Percentiles rank a stretch among this genome's conserved stretches.
Conservation (phyloP, 2,888 invertebrate genomes). For the Drosophila nr. fundita region DNA sequence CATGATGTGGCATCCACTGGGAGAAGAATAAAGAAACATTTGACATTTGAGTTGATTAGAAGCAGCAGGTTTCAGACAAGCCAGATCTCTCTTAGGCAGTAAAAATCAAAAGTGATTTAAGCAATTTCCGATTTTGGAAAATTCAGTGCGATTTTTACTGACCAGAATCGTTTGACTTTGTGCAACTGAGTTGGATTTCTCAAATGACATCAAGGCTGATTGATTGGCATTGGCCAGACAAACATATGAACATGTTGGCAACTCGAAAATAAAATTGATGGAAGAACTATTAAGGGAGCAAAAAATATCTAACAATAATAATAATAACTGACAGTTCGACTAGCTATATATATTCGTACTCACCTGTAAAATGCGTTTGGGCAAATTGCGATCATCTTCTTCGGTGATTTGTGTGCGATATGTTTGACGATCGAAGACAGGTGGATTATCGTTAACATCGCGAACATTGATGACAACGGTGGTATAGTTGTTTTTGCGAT, state of each 20-base stretch:
- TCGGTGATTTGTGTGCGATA: conserved; percentile 98
- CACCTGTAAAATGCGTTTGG: conserved; percentile 96
- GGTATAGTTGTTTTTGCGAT: conserved; percentile 98
- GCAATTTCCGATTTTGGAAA: background rate
- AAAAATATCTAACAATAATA: background rate
- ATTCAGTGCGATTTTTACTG: background rate
- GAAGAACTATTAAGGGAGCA: background rate
- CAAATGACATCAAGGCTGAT: background rate
- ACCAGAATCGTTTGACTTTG: background rate
- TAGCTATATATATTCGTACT: conserved; percentile 50
- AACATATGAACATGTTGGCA: background rate
- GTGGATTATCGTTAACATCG: conserved; percentile 94
- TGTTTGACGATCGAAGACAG: conserved; percentile 96
- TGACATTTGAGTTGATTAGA: background rate
- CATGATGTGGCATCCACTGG: background rate
- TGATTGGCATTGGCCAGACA: background rate
- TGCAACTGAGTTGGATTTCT: background rate
- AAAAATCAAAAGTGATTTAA: background rate
- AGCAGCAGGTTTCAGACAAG: background rate
- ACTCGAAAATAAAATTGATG: background rate
- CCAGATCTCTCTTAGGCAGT: background rate
- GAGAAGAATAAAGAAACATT: background rate
- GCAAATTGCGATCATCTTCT: conserved; percentile 96
- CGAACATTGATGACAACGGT: conserved; percentile 98
- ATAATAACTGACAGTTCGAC: background rate